Conservation (phyloP, 2,888 invertebrate species). For the Phania funesta region DNA sequence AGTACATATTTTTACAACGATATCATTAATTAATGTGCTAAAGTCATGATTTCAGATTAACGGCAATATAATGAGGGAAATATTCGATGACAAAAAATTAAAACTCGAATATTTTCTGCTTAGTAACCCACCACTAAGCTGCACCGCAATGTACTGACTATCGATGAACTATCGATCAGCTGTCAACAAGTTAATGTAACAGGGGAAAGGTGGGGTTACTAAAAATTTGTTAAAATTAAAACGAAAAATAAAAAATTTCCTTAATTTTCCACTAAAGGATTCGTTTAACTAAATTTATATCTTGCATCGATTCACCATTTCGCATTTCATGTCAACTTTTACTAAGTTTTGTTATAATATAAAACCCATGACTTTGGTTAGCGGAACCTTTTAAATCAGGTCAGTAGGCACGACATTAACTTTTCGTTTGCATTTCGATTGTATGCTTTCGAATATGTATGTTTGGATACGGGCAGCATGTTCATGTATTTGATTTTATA, state of each 20-base stretch:
- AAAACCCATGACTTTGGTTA: conserved; percentile 8
- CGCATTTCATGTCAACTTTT: neutral
- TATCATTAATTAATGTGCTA: conserved; percentile 43
- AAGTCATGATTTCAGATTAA: conserved; percentile 50
- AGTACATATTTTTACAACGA: conserved; percentile 8
- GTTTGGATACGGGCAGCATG: neutral
- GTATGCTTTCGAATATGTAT: neutral
- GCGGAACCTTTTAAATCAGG: conserved; percentile 26
- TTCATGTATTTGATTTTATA: conserved; percentile 10
- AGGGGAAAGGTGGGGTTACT: too few species aligned
- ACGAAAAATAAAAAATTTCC: neutral
- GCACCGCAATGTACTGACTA: too few species aligned
- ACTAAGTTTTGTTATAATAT: conserved; percentile 13
- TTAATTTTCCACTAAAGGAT: neutral
- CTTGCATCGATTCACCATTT: neutral
- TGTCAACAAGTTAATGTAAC: too few species aligned
- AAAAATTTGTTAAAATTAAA: too few species aligned
- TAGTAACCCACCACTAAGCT: too few species aligned
- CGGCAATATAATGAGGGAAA: conserved; percentile 3
- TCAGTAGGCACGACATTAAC: conserved; percentile 26
- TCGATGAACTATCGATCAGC: too few species aligned
- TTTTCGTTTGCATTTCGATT: neutral
- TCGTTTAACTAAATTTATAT: neutral
- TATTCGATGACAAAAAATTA: neutral
- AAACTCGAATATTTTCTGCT: too few species aligned